Evolutionary conservation across 2,113 vertebrate species (phyloP), one percentile per base, ranked within the genome.

Genomic region (Monarcha castaneiventris): DNA sequence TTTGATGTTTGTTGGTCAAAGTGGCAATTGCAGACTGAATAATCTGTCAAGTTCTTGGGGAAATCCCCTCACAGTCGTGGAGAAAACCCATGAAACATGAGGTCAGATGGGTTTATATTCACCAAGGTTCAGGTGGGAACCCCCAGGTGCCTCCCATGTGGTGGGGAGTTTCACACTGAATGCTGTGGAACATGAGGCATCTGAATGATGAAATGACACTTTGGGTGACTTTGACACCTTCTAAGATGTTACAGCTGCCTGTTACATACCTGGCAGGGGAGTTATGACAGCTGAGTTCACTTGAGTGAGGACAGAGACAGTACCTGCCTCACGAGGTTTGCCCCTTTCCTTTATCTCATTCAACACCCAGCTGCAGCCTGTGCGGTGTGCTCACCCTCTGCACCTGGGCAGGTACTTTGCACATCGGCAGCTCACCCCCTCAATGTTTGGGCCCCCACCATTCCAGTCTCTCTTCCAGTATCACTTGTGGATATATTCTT

Each of bases 321-420:
- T 11, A 30, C 13, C 16, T 1, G 0, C 13, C 43, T 21, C 1
- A 0, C 30, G 21, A 35, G 26, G 21, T 22, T 68, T 59, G 37
- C 14, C 37, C 13, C 32, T 44, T 68, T 13, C 13, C 13, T 37
- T 37, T 14, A 14, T 6, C 27, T 43, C 1, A 0, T 61, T 37
- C 33, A 22, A 23, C 7, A 44, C 6, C 14, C 46, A 68, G 54
- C 54, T 77, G 63, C 33, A 61, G 54, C 37, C 46, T 33, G 27
- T 5, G 14, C 18, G 22, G 3, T 52, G 27, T 29, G 22, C 37
- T 44, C 46, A 33, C 33, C 27, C 27, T 69, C 54, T 33, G 37
- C 54, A 12, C 33, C 17, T 37, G 44, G 30, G 52, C 25, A 29
- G 61, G 72, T 9, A 3, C 35, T 51, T 51, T 11, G 44, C 72